Percentiles rank a stretch among this genome's conserved stretches.
phyloP scores from a whole-genome alignment of 2,797 vertebrate species.

The Urocyon cinereoargenteus region DNA sequence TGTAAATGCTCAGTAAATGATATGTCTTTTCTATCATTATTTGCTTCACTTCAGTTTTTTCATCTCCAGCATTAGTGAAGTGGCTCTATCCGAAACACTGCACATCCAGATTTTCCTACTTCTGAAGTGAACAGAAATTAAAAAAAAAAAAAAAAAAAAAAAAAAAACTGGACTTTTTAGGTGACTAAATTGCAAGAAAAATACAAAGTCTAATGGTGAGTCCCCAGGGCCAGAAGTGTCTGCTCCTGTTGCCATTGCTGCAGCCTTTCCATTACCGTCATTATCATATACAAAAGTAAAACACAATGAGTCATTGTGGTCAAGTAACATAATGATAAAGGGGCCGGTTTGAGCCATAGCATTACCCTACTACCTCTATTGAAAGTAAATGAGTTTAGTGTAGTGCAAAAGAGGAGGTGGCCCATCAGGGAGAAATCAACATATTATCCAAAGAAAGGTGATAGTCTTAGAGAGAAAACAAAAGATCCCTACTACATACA shows the following conservation, averaged over 20 bases:
- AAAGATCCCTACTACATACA: neutral
- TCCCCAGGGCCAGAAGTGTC: neutral
- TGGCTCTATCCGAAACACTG: neutral
- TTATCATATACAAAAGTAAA: neutral
- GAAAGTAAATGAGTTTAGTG: neutral
- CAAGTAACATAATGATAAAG: neutral
- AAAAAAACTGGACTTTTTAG: neutral
- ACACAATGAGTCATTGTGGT: neutral
- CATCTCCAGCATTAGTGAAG: neutral
- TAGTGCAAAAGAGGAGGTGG: neutral
- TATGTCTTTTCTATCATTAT: neutral
- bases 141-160: slow-evolving; percentile 41
- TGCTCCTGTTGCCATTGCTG: neutral
- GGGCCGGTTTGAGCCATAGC: neutral
- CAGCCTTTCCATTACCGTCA: neutral
- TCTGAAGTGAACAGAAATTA: neutral
- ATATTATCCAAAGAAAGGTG: neutral
- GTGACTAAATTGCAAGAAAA: neutral
- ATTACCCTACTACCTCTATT: neutral
- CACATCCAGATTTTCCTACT: neutral
- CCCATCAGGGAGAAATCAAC: neutral
- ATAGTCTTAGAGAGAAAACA: neutral
- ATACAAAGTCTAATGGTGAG: neutral
- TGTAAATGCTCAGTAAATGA: neutral
- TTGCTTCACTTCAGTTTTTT: neutral